These are phyloP conservation scores for Sebastes minor DNA, from an alignment of 2,797 vertebrate genomes.

Conservation along the genomic window DNA sequence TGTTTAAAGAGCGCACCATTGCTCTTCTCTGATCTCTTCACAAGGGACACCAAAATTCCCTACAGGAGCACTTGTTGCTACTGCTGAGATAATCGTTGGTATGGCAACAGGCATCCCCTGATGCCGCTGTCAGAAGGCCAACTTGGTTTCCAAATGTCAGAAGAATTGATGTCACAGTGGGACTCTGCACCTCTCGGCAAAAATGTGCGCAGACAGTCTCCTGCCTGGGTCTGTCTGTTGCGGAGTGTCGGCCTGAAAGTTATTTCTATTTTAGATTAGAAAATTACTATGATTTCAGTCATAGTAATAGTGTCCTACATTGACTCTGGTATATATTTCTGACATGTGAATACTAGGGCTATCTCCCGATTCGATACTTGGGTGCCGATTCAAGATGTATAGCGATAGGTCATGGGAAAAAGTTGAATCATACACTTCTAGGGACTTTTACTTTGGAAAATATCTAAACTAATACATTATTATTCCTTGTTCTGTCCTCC, in stretches of 20 bases:
- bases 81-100: conserved; percentile 70
- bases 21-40: conserved; percentile 59
- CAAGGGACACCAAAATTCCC: conserved; percentile 55
- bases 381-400: no score
- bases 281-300: not conserved
- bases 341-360: not conserved
- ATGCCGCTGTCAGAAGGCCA: conserved; percentile 67
- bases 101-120: conserved; percentile 71
- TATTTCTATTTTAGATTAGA: not conserved
- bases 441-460: no score
- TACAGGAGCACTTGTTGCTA: conserved; percentile 68
- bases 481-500: conserved; percentile 25
- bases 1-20: conserved; percentile 56
- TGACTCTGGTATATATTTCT: not conserved
- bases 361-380: no score
- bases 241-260: not conserved
- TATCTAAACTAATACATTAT: not conserved
- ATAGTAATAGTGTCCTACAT: not conserved
- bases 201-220: conserved; percentile 39
- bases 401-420: no score
- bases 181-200: conserved; percentile 44
- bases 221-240: conserved; percentile 26
- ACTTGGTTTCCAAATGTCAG: conserved; percentile 73
- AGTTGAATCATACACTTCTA: no score
- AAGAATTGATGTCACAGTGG: conserved; percentile 59